These are phyloP conservation scores for Phallusia fumigata DNA, from an alignment of 23 tunicate species.

Conservation along the genomic window DNA sequence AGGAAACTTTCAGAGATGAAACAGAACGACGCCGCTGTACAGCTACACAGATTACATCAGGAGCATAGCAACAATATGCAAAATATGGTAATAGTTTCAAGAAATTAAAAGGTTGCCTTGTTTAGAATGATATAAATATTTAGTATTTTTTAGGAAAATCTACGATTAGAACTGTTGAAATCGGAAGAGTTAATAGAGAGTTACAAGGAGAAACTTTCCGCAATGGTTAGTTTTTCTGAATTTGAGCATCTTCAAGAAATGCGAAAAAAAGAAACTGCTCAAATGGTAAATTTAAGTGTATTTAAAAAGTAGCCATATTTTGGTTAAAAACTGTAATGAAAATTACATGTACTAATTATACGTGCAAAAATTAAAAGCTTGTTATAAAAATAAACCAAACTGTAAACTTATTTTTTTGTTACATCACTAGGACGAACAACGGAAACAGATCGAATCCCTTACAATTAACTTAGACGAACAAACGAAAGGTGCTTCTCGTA, in stretches of 20 bases:
- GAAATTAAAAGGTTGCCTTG: no score
- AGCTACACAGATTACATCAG: background rate
- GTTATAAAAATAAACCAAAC: no score
- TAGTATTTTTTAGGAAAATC: constrained; percentile 35
- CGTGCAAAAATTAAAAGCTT: no score
- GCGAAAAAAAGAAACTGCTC: constrained; percentile 42
- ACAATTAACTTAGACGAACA: constrained; percentile 60
- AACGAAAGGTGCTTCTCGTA: constrained; percentile 43
- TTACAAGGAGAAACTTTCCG: constrained; percentile 36
- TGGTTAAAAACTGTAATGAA: no score
- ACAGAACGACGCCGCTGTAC: background rate
- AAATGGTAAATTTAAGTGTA: constrained; percentile 22
- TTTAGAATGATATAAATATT: no score
- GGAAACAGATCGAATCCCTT: constrained; percentile 47
- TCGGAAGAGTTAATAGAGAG: constrained; percentile 46
- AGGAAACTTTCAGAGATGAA: background rate
- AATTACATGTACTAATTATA: no score
- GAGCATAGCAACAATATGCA: background rate
- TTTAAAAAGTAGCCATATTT: no score
- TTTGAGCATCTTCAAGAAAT: constrained; percentile 52
- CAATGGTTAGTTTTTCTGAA: constrained; percentile 60
- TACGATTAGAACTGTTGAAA: constrained; percentile 15
- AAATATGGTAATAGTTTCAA: background rate
- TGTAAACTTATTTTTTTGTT: no score
- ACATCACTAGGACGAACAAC: constrained; percentile 48